Conservation (phyloP, 2,113 vertebrate genomes). For the Phylloscopus trochiloides region DNA sequence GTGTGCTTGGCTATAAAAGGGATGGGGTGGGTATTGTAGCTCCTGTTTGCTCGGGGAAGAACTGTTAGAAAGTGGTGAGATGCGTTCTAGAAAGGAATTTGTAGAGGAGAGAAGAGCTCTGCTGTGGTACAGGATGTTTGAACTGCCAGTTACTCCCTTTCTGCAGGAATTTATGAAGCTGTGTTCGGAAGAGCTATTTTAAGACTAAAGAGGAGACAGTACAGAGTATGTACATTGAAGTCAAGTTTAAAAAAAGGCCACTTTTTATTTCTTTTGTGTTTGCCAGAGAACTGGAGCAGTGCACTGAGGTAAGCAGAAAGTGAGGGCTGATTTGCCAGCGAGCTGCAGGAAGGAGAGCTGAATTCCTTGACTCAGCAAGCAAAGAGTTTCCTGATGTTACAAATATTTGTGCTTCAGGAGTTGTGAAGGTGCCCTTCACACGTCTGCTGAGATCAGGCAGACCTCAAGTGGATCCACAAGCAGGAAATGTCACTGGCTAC, state of each 20-base stretch:
- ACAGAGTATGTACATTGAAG: background rate
- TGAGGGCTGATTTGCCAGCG: background rate
- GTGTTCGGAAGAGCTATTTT: background rate
- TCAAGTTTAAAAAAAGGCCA: background rate
- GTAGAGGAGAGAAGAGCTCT: background rate
- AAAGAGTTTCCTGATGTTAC: background rate
- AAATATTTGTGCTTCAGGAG: background rate
- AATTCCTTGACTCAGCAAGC: background rate
- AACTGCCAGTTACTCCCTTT: background rate
- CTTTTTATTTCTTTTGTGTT: background rate
- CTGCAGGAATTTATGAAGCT: background rate
- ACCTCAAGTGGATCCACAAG: background rate
- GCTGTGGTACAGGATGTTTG: background rate
- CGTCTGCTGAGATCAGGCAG: background rate
- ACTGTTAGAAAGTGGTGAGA: background rate
- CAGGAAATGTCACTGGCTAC: background rate
- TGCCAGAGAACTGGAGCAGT: background rate
- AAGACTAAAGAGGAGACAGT: background rate
- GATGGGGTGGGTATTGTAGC: background rate
- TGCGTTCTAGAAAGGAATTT: background rate
- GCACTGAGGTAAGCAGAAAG: background rate
- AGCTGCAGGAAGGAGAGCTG: background rate
- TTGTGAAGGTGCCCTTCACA: background rate
- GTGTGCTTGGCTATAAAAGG: background rate
- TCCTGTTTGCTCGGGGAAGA: background rate